Evolutionary conservation across 1,140 invertebrate species (phyloP).

Genomic region (Drosophila albomicans): DNA sequence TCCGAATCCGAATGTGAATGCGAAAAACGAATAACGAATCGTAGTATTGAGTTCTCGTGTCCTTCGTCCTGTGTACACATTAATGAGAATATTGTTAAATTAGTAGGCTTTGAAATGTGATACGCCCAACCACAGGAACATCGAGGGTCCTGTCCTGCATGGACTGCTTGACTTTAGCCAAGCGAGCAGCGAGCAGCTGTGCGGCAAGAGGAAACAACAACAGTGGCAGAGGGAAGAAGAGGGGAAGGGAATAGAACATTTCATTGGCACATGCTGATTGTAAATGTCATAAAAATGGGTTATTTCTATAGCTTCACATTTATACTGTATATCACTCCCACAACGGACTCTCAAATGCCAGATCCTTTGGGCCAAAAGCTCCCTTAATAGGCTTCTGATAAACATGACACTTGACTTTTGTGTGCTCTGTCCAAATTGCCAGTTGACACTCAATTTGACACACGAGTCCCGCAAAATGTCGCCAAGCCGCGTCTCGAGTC

Average conservation of each 20-base stretch:
- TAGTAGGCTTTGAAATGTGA: constrained; percentile 84
- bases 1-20: not conserved
- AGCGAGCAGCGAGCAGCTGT: constrained; percentile 74
- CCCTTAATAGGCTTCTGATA: constrained; percentile 80
- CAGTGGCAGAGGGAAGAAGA: not conserved
- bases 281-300: constrained; percentile 67
- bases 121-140: constrained; percentile 77
- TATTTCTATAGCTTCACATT: constrained; percentile 68
- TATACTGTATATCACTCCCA: constrained; percentile 7
- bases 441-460: constrained; percentile 84
- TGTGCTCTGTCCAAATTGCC: constrained; percentile 68
- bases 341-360: not conserved
- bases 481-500: constrained; percentile 31
- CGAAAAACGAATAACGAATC: constrained; percentile 3
- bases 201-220: not conserved
- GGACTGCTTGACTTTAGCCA: constrained; percentile 64
- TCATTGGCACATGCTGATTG: constrained; percentile 40
- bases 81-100: constrained; percentile 85
- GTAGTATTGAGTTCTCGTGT: constrained; percentile 32
- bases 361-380: constrained; percentile 55
- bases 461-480: constrained; percentile 68
- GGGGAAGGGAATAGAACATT: constrained; percentile 8
- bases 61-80: constrained; percentile 61
- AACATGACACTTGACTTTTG: constrained; percentile 81
- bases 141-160: constrained; percentile 9